Conservation (phyloP, 1,140 invertebrate genomes). For the Fopius arisanus region DNA sequence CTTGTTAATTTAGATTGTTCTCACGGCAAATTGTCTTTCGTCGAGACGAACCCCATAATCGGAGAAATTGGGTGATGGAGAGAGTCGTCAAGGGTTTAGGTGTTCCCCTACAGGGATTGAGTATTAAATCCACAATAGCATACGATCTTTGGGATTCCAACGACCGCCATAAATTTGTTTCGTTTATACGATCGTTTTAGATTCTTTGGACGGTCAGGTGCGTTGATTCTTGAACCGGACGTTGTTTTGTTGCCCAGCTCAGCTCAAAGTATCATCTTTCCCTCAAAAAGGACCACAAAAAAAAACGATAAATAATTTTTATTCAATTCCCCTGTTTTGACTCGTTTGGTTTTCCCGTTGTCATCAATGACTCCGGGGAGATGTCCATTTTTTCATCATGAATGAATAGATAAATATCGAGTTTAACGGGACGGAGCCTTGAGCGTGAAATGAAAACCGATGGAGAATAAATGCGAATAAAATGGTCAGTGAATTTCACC, state of each 20-base stretch:
- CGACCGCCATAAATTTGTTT: conserved; percentile 46
- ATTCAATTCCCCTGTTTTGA: neutral
- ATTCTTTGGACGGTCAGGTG: conserved; percentile 43
- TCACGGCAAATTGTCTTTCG: too few relatives aligned
- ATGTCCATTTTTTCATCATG: neutral
- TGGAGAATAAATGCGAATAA: neutral
- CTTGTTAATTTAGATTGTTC: too few relatives aligned
- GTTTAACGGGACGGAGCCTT: neutral
- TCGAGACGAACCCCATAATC: too few relatives aligned
- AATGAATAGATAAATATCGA: neutral
- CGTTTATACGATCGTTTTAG: conserved; percentile 43
- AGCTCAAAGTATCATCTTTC: neutral
- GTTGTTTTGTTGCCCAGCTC: conserved; percentile 2
- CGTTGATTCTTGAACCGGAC: conserved; percentile 37
- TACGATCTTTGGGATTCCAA: conserved; percentile 13
- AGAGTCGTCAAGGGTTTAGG: too few relatives aligned
- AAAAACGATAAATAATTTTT: neutral
- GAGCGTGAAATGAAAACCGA: neutral
- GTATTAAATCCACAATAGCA: neutral
- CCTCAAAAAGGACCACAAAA: neutral
- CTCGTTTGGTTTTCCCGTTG: neutral
- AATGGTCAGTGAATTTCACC: neutral
- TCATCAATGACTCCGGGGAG: neutral
- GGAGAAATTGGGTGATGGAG: too few relatives aligned
- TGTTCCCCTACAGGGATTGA: neutral